A percentile compares a stretch with the other conserved stretches of the same genome.
Evolutionary conservation across 2,888 invertebrate genomes (phyloP).

Genomic region (Molorchus minor): DNA sequence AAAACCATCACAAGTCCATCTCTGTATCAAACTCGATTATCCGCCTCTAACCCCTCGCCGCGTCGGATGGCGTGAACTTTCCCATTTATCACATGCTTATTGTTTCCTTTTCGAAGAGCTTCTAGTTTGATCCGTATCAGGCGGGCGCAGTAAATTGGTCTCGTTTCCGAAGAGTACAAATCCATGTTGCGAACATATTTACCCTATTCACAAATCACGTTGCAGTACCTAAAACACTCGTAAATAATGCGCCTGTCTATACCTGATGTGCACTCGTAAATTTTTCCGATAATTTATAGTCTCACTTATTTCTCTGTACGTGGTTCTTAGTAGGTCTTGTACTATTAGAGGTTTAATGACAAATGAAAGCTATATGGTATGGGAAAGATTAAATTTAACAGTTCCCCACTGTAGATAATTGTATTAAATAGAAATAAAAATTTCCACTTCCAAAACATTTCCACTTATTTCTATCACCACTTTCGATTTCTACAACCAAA

Average conservation of each 20-base stretch:
- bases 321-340: no score
- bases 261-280: neutral
- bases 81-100: conserved; percentile 45
- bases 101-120: conserved; percentile 37
- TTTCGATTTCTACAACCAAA: no score
- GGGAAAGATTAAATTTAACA: no score
- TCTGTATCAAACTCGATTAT: no score
- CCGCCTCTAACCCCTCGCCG: neutral
- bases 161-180: conserved; percentile 26
- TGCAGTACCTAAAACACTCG: conserved; percentile 5
- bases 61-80: conserved; percentile 38
- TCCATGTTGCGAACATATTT: conserved; percentile 13
- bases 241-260: neutral
- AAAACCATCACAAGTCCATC: no score
- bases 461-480: no score
- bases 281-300: neutral
- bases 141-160: conserved; percentile 32
- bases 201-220: conserved; percentile 2
- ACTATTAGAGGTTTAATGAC: no score
- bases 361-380: no score
- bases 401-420: no score
- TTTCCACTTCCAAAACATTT: no score
- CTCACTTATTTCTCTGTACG: no score
- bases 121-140: conserved; percentile 32
- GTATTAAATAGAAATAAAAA: no score